These are phyloP conservation scores for Graptemys geographica DNA, from an alignment of 2,797 vertebrate genomes.

Conservation along the genomic window DNA sequence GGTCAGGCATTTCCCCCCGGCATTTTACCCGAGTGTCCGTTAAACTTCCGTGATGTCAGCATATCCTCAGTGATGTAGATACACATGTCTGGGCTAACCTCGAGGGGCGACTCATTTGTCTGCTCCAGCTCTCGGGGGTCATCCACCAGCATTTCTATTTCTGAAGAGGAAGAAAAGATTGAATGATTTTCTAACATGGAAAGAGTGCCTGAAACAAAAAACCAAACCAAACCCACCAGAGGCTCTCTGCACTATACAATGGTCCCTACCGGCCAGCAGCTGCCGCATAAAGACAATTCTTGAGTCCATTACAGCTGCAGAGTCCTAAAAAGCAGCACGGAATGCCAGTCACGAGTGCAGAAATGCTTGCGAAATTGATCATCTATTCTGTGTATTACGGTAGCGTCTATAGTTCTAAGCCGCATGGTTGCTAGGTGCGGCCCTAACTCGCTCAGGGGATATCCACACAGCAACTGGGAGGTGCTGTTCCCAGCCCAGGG, in stretches of 20 bases:
- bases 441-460: background rate
- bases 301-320: background rate
- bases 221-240: background rate
- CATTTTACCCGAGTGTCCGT: conserved; percentile 91
- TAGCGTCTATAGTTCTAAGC: background rate
- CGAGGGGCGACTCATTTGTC: conserved; percentile 89
- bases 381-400: background rate
- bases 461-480: background rate
- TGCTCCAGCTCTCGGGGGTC: conserved; percentile 97
- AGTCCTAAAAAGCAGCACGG: background rate
- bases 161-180: conserved; percentile 72
- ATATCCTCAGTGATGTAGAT: conserved; percentile 99
- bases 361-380: background rate
- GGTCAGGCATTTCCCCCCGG: rapidly evolving
- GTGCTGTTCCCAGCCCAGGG: no score
- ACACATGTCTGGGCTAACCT: conserved; percentile 93
- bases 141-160: conserved; percentile 99
- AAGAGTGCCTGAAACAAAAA: background rate
- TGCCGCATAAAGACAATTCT: background rate
- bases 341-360: background rate
- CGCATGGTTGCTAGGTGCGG: background rate
- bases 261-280: background rate
- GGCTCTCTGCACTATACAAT: background rate
- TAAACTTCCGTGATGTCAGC: conserved; percentile 91
- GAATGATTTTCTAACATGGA: rapidly evolving